phyloP scores from a whole-genome alignment of 2,888 invertebrate genomes.

The Plagiodera versicolora region DNA sequence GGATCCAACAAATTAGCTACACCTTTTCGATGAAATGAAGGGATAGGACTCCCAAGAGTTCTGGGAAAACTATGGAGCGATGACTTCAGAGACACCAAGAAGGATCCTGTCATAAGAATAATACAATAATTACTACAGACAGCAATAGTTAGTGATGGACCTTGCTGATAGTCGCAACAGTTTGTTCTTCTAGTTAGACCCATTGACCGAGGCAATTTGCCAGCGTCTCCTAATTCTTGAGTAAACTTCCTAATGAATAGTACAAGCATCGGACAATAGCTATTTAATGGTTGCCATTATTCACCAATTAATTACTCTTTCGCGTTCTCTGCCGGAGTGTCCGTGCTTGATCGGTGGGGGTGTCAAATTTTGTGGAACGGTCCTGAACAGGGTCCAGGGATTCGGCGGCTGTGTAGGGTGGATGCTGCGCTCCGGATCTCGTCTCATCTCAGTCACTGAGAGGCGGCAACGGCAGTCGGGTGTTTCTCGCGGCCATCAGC shows the following conservation, averaged over 20 bases:
- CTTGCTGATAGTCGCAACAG: constrained; percentile 9
- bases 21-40: no score
- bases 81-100: no score
- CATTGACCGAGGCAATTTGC: constrained; percentile 8
- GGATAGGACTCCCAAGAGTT: no score
- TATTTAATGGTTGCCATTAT: constrained; percentile 9
- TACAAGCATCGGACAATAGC: constrained; percentile 10
- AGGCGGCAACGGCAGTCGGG: constrained; percentile 44
- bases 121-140: background rate
- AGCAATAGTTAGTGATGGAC: background rate
- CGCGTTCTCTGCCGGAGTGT: background rate
- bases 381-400: constrained; percentile 37
- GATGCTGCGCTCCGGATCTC: constrained; percentile 59
- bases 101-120: no score
- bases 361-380: constrained; percentile 23
- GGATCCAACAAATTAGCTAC: no score
- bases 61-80: no score
- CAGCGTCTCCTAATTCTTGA: background rate
- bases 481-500: constrained; percentile 43
- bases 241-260: constrained; percentile 10
- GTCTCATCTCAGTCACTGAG: constrained; percentile 45
- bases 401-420: constrained; percentile 36
- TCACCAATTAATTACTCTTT: constrained; percentile 3
- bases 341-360: background rate
- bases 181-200: constrained; percentile 9